phyloP scores from a whole-genome alignment of 1,140 invertebrate species.

The Trachymyrmex septentrionalis region DNA sequence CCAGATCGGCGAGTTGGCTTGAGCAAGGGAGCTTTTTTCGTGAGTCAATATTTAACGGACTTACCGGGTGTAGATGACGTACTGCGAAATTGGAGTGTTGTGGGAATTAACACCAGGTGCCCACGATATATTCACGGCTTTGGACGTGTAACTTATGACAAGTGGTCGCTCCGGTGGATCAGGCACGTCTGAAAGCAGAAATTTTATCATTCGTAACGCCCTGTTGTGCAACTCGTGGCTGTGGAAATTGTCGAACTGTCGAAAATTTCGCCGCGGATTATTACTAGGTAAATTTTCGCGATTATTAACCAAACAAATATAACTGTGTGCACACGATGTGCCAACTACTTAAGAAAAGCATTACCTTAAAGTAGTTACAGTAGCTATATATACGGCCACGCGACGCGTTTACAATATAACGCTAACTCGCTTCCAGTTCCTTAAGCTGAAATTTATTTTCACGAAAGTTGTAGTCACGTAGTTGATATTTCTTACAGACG shows the following conservation, averaged over 20 bases:
- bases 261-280: neutral
- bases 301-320: constrained; percentile 24
- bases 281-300: neutral
- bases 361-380: constrained; percentile 48
- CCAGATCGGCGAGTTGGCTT: constrained; percentile 3
- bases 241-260: neutral
- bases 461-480: constrained; percentile 51
- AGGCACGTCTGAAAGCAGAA: constrained; percentile 88
- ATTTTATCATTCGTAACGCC: constrained; percentile 42
- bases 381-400: constrained; percentile 1
- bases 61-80: constrained; percentile 92
- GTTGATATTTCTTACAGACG: constrained; percentile 46
- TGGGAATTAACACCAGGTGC: constrained; percentile 90
- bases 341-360: constrained; percentile 36
- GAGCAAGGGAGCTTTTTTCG: constrained; percentile 3
- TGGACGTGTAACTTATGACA: constrained; percentile 91
- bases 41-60: constrained; percentile 79
- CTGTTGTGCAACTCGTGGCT: neutral
- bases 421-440: constrained; percentile 33
- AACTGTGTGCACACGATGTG: neutral
- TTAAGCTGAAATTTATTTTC: constrained; percentile 59
- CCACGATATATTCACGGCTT: constrained; percentile 92
- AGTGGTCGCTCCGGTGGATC: constrained; percentile 91
- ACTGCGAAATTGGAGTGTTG: constrained; percentile 90
- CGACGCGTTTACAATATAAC: neutral